Base-by-base conservation (phyloP, 2,888 invertebrate genomes). In the Colostygia pectinataria region DNA sequence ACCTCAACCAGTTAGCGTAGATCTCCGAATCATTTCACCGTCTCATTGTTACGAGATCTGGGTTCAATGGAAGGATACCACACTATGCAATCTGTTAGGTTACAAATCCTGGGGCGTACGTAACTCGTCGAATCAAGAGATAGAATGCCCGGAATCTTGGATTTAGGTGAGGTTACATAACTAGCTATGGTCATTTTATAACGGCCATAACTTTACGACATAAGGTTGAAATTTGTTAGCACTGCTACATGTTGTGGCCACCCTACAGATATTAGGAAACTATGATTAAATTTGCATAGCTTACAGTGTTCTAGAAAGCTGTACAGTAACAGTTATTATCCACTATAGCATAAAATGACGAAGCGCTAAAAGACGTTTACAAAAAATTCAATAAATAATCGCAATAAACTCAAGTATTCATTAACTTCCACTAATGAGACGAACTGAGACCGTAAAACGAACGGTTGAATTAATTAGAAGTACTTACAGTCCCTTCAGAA, bases 31-130 rank as follows among this genome's bases (percentile, higher is more conserved):
- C 27, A 27, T 8, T 32, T 9, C 37, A 41, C 14, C 7, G 9
- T 24, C 10, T 6, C 8, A 42, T 2, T 31, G 18, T 3, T 25
- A 13, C 37, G 29, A 45, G 49, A 33, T 34, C 43, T 33, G 23
- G 33, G 3, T 53, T 15, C 20, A 50, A 41, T 66, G 66, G 70
- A 48, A 54, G 37, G 47, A 49, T 57, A 60, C 54, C 41, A 41
- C 51, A 52, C 52, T 41, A 36, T 58, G 57, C 49, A 53, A 53
- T 56, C 47, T 45, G 50, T 42, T 44, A 33, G 42, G 43, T 36
- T 34, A 49, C 53, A 53, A 47, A 54, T 59, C 52, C 45, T 24
- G 37, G 29, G 41, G 24, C 29, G 34, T 23, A 38, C 51, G 48
- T 48, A 41, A 48, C 44, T 34, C 20, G 25, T 33, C 24, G 39